Percentiles rank a stretch among this genome's conserved stretches.
Evolutionary conservation across 2,888 invertebrate genomes (phyloP).

Genomic region (Callyntrura sp.): DNA sequence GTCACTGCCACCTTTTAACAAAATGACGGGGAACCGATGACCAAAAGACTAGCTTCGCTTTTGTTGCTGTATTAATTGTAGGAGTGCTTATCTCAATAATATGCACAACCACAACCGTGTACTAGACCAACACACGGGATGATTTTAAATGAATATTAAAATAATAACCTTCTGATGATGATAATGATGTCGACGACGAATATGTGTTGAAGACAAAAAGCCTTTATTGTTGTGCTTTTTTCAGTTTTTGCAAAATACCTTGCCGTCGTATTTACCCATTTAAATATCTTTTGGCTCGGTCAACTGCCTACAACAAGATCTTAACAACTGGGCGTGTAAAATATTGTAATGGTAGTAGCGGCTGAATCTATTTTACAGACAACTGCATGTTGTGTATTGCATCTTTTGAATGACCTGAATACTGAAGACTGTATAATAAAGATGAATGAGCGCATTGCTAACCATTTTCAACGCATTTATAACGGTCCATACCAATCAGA

Average conservation of each 20-base stretch:
- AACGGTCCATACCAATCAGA: constrained; percentile 62
- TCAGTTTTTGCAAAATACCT: constrained; percentile 14
- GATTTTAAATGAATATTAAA: constrained; percentile 59
- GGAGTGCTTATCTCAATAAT: constrained; percentile 32
- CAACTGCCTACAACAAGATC: neutral
- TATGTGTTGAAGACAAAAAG: no score
- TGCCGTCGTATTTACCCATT: neutral
- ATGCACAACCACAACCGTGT: no score
- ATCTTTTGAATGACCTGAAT: constrained; percentile 74
- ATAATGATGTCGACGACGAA: no score
- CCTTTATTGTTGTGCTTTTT: neutral
- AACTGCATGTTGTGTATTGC: constrained; percentile 12
- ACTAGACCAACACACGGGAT: constrained; percentile 17
- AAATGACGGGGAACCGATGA: no score
- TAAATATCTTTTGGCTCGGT: no score
- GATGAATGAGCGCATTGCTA: constrained; percentile 58
- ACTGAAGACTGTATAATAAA: constrained; percentile 64
- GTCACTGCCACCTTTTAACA: constrained; percentile 2
- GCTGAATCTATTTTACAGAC: no score
- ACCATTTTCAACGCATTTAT: constrained; percentile 53
- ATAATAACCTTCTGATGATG: constrained; percentile 17
- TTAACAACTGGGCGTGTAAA: constrained; percentile 60
- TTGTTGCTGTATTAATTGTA: constrained; percentile 27
- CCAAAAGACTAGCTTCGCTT: no score
- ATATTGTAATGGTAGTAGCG: constrained; percentile 6